Conservation (phyloP, 2,888 invertebrate species). For the Hypercompe scribonia region DNA sequence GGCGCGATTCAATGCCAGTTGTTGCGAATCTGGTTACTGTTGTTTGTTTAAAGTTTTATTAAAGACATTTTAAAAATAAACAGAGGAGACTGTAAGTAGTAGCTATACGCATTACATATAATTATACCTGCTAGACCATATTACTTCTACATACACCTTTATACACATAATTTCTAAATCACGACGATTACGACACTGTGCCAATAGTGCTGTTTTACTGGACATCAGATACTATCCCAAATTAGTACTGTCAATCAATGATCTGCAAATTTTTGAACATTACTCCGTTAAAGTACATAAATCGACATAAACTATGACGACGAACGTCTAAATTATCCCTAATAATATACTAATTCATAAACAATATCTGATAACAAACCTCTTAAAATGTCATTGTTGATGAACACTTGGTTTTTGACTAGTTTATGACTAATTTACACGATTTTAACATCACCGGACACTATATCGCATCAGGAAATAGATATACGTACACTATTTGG, state of each 20-base stretch:
- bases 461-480: slow-evolving; percentile 37
- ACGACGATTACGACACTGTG: neutral
- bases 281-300: neutral
- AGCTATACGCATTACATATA: too few relatives aligned
- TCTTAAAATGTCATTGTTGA: neutral
- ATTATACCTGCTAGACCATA: too few relatives aligned
- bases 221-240: neutral
- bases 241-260: too few relatives aligned
- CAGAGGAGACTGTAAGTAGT: too few relatives aligned
- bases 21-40: too few relatives aligned
- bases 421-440: slow-evolving; percentile 21
- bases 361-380: neutral
- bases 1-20: too few relatives aligned
- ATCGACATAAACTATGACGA: neutral
- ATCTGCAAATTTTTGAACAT: neutral
- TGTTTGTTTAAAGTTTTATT: too few relatives aligned
- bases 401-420: neutral
- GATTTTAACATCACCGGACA: neutral
- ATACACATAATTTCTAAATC: neutral
- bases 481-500: neutral
- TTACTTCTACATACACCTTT: too few relatives aligned
- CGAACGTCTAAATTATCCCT: neutral
- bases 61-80: too few relatives aligned
- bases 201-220: neutral
- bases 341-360: neutral